Conservation (phyloP, 2,797 vertebrate species). For the Rhinella marina region DNA sequence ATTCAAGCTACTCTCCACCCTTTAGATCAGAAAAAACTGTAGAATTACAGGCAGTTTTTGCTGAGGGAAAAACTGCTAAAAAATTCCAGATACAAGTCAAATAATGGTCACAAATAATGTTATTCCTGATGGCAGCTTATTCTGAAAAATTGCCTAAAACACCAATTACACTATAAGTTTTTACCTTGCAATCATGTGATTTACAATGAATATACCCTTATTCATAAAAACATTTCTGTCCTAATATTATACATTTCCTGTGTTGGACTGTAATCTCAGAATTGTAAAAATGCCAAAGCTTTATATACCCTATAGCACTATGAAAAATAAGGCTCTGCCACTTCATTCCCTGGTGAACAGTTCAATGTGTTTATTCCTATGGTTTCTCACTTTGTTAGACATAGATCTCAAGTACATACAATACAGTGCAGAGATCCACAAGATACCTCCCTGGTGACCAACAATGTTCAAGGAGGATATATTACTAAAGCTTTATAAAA, state of each 20-base stretch:
- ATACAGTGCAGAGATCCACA: slow-evolving; percentile 25
- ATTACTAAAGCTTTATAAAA: slow-evolving; percentile 26
- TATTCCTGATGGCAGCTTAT: too few relatives aligned
- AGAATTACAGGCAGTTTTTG: too few relatives aligned
- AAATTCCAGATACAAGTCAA: too few relatives aligned
- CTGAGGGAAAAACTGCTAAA: too few relatives aligned
- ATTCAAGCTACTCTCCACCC: too few relatives aligned
- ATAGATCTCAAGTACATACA: slow-evolving; percentile 25
- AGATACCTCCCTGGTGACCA: slow-evolving; percentile 29
- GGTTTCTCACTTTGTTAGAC: slow-evolving; percentile 10
- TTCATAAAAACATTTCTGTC: neutral
- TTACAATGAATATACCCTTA: neutral
- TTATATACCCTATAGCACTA: neutral
- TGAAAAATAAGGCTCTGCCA: neutral
- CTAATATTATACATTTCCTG: neutral
- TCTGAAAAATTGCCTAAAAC: too few relatives aligned
- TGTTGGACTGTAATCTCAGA: slow-evolving; percentile 1
- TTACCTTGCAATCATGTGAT: too few relatives aligned
- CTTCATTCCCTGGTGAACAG: slow-evolving; percentile 24
- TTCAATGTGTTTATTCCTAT: slow-evolving; percentile 36
- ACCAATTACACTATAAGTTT: too few relatives aligned
- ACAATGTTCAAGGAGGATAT: slow-evolving; percentile 28
- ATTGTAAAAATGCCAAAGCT: slow-evolving; percentile 31
- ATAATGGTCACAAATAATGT: too few relatives aligned
- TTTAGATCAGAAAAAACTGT: too few relatives aligned